A percentile compares a stretch with the other conserved stretches of the same genome.
These are phyloP conservation scores for Theocolax elegans DNA, from an alignment of 1,140 invertebrate species.

Conservation along the genomic window DNA sequence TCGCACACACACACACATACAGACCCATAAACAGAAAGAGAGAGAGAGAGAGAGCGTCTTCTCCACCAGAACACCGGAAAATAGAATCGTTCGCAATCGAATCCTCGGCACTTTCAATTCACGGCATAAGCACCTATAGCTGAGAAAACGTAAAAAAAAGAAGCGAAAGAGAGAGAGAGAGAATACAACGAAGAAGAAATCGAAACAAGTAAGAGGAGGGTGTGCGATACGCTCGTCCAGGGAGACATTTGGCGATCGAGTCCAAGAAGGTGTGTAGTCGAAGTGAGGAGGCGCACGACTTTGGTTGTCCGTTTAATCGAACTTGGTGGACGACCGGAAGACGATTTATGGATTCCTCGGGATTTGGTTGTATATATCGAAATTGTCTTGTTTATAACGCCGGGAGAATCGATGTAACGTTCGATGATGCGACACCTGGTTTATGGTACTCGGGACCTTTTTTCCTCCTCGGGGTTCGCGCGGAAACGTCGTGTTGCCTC, in stretches of 20 bases:
- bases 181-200: constrained; percentile 32
- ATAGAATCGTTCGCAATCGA: constrained; percentile 54
- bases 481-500: too few species aligned
- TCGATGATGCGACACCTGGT: background rate
- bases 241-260: constrained; percentile 55
- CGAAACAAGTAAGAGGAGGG: constrained; percentile 42
- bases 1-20: constrained; percentile 2
- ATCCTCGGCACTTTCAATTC: constrained; percentile 57
- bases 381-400: constrained; percentile 60
- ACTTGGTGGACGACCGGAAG: constrained; percentile 41
- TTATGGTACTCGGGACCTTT: background rate
- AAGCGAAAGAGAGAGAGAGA: constrained; percentile 23
- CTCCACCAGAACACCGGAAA: too few species aligned
- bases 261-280: background rate
- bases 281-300: too few species aligned
- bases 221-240: constrained; percentile 54
- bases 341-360: constrained; percentile 61
- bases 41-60: too few species aligned
- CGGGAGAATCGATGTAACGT: background rate
- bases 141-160: constrained; percentile 8
- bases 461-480: too few species aligned
- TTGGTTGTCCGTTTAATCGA: constrained; percentile 52
- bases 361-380: constrained; percentile 52
- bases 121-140: constrained; percentile 17
- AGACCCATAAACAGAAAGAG: constrained; percentile 55